Conservation (phyloP, 2,888 invertebrate genomes). For the Athripsodes cinereus region DNA sequence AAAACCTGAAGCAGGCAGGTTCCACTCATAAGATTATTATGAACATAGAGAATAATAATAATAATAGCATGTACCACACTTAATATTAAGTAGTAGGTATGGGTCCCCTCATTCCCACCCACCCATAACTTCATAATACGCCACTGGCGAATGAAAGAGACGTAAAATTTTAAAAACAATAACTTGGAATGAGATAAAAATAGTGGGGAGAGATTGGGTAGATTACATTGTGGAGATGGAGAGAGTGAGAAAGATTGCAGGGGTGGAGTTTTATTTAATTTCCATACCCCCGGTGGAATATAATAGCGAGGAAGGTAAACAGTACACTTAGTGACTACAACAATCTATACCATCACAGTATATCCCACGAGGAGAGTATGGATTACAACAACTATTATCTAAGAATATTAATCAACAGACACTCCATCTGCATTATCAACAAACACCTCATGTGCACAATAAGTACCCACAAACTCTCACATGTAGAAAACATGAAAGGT, state of each 20-base stretch:
- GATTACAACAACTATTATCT: no score
- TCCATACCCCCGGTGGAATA: conserved; percentile 10
- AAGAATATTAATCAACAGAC: no score
- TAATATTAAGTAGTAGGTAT: background rate
- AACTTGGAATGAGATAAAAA: background rate
- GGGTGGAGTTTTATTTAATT: conserved; percentile 15
- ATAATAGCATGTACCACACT: background rate
- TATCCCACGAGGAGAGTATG: no score
- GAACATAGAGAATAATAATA: no score
- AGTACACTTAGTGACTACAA: no score
- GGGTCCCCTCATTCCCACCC: background rate
- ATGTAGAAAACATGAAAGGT: no score
- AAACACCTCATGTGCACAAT: no score
- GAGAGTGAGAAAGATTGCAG: conserved; percentile 1
- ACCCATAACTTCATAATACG: no score
- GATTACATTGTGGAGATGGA: background rate
- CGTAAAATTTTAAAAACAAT: background rate
- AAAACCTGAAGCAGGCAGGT: background rate
- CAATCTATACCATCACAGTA: no score
- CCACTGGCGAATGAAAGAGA: background rate
- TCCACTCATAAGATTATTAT: background rate
- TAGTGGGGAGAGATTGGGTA: background rate
- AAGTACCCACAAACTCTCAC: no score
- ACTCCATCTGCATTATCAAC: no score
- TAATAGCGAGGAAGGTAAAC: background rate